These are phyloP conservation scores for Lucinisca nassula DNA, from an alignment of 2,888 invertebrate genomes.

Conservation along the genomic window DNA sequence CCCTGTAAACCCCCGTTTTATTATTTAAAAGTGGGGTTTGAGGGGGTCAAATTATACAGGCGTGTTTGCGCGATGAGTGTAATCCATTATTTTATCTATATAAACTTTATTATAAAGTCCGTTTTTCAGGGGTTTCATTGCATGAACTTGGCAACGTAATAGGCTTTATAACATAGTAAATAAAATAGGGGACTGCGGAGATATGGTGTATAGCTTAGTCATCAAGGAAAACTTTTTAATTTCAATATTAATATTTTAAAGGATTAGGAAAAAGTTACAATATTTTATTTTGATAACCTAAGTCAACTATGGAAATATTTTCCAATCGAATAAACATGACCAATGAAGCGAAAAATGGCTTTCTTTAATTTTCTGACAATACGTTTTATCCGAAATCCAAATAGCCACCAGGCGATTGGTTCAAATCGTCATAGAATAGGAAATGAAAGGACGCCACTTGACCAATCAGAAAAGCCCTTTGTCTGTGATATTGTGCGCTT, in stretches of 20 bases:
- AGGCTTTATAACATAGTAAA: too few relatives aligned
- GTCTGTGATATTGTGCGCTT: background rate
- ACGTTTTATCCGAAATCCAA: background rate
- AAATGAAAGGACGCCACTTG: background rate
- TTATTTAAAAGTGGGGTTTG: too few relatives aligned
- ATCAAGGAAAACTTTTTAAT: background rate
- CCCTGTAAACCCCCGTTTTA: too few relatives aligned
- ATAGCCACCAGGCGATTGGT: conserved; percentile 10
- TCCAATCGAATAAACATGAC: background rate
- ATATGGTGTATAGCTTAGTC: too few relatives aligned
- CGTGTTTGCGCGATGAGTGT: too few relatives aligned
- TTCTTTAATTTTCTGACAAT: background rate
- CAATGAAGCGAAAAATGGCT: background rate
- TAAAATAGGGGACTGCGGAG: too few relatives aligned
- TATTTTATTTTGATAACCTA: background rate
- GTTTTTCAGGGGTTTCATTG: too few relatives aligned
- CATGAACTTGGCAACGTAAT: too few relatives aligned
- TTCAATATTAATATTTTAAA: background rate
- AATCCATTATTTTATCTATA: too few relatives aligned
- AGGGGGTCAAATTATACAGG: too few relatives aligned
- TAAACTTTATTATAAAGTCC: too few relatives aligned
- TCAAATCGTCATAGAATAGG: background rate
- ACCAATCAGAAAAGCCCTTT: background rate
- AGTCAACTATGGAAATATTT: background rate
- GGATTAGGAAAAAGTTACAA: background rate